Conservation (phyloP, 2,888 invertebrate genomes). For the Papilio demoleus region DNA sequence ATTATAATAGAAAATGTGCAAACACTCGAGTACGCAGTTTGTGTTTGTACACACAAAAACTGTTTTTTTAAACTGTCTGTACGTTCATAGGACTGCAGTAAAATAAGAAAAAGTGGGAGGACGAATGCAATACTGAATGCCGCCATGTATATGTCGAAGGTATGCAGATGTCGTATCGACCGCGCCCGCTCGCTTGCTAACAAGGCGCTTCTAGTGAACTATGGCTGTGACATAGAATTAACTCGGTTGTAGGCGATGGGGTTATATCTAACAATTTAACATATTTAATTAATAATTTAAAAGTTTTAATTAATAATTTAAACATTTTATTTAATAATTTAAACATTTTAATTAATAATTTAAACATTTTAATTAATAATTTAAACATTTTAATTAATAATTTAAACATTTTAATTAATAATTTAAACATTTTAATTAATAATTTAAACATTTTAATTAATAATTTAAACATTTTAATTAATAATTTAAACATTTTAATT, state of each 20-base stretch:
- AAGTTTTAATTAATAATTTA: background rate
- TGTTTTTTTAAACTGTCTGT: conserved; percentile 53
- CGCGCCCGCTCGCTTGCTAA: conserved; percentile 50
- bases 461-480: no score
- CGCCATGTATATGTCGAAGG: conserved; percentile 87
- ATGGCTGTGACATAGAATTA: conserved; percentile 12
- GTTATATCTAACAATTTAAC: background rate
- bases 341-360: background rate
- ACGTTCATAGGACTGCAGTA: conserved; percentile 85
- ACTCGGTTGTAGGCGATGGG: conserved; percentile 13
- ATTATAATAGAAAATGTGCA: conserved; percentile 18
- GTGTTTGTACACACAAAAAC: conserved; percentile 12
- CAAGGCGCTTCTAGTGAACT: conserved; percentile 41
- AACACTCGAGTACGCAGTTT: conserved; percentile 8
- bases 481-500: no score
- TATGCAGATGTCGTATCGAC: conserved; percentile 67
- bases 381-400: no score
- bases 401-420: background rate
- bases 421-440: no score
- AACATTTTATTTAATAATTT: no score
- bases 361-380: conserved; percentile 2
- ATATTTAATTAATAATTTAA: background rate
- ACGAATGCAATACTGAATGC: conserved; percentile 86
- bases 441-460: no score
- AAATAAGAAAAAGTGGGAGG: conserved; percentile 82